These are phyloP conservation scores for Aurelia sp. DNA, from an alignment of 30 jellyfish, hydroid and myxozoan species.

Conservation along the genomic window DNA sequence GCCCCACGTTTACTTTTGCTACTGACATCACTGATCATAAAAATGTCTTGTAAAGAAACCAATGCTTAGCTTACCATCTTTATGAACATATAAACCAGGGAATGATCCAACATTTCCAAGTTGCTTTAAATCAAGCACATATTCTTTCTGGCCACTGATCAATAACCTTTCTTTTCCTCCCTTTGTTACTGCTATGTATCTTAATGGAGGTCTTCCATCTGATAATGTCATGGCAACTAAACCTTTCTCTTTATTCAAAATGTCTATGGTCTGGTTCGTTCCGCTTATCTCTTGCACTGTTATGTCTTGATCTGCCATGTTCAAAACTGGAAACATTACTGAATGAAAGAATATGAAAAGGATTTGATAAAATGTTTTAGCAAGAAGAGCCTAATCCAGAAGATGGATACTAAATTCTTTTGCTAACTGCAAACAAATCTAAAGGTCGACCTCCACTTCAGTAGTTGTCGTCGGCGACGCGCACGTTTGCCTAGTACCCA, in stretches of 20 bases:
- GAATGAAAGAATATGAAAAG: background rate
- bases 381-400: too few species aligned
- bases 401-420: too few species aligned
- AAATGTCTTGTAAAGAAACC: too few species aligned
- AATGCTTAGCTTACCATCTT: slow-evolving; percentile 26
- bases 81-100: slow-evolving; percentile 58
- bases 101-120: slow-evolving; percentile 65
- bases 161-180: slow-evolving; percentile 42
- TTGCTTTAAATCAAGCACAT: slow-evolving; percentile 33
- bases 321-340: slow-evolving; percentile 75
- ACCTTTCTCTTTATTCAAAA: slow-evolving; percentile 60
- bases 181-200: slow-evolving; percentile 47
- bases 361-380: too few species aligned
- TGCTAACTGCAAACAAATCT: too few species aligned
- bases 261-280: slow-evolving; percentile 70
- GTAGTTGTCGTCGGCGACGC: too few species aligned
- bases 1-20: too few species aligned
- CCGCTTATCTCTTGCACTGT: slow-evolving; percentile 84
- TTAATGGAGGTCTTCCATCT: slow-evolving; percentile 52
- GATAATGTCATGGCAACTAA: slow-evolving; percentile 70
- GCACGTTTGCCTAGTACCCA: too few species aligned
- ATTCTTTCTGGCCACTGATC: slow-evolving; percentile 59
- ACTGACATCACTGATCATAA: too few species aligned
- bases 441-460: too few species aligned
- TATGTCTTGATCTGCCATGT: slow-evolving; percentile 88